Percentiles rank a stretch among this genome's conserved stretches.
Conservation (phyloP, 2,797 vertebrate genomes). For the Eurystomus glaucurus region DNA sequence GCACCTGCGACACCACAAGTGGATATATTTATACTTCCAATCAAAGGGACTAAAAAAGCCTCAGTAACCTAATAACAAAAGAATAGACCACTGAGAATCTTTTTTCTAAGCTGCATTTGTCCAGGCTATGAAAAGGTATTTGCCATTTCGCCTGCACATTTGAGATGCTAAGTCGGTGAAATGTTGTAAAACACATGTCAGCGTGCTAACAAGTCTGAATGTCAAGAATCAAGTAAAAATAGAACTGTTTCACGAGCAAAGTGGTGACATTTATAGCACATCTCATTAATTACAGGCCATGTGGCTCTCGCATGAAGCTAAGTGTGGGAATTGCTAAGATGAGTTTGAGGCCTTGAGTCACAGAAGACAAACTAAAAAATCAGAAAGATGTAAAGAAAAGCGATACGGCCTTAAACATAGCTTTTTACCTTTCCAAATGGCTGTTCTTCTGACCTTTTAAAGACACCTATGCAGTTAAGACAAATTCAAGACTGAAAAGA, state of each 20-base stretch:
- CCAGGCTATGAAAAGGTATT: background rate
- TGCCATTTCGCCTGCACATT: constrained; percentile 13
- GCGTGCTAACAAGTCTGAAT: constrained; percentile 44
- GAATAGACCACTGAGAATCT: background rate
- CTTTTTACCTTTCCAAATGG: background rate
- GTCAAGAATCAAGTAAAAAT: constrained; percentile 71
- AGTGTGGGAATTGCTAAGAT: background rate
- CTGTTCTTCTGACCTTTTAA: background rate
- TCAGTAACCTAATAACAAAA: background rate
- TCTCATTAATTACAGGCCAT: constrained; percentile 41
- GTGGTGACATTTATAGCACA: constrained; percentile 61
- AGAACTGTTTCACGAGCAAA: constrained; percentile 65
- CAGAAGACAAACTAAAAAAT: background rate
- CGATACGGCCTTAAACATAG: background rate
- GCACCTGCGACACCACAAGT: background rate
- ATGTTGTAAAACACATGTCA: constrained; percentile 35
- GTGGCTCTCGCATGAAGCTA: background rate
- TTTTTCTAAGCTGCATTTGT: background rate
- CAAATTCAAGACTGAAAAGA: background rate
- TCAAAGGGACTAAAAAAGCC: background rate
- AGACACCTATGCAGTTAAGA: background rate
- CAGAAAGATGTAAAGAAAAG: background rate
- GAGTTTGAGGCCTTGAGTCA: background rate
- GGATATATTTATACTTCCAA: background rate
- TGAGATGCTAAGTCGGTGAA: constrained; percentile 4